Evolutionary conservation across 2,113 vertebrate genomes (phyloP).

Genomic region (Suricata suricatta): DNA sequence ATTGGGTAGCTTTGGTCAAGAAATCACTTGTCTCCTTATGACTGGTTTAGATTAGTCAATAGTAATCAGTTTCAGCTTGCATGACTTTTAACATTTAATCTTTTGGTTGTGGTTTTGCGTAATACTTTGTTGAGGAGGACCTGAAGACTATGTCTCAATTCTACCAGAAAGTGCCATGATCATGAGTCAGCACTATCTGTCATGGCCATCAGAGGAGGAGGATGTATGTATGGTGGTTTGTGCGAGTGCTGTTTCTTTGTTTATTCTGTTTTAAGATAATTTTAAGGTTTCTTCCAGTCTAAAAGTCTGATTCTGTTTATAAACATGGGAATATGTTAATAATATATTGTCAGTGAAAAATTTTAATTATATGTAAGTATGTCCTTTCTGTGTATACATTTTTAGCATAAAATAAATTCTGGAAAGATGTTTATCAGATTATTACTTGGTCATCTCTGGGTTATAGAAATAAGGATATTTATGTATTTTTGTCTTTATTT

Average conservation of each 20-base stretch:
- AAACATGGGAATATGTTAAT: not conserved
- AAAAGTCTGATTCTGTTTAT: not conserved
- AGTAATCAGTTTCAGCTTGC: not conserved
- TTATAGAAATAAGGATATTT: not conserved
- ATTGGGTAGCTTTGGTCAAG: not conserved
- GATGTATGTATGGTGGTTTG: not conserved
- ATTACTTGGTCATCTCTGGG: not conserved
- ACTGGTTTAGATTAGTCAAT: not conserved
- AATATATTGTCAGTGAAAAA: not conserved
- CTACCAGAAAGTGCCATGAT: not conserved
- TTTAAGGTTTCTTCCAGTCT: not conserved
- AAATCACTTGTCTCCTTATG: not conserved
- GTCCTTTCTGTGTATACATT: not conserved
- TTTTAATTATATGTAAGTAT: not conserved
- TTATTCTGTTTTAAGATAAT: not conserved
- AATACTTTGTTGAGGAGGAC: not conserved
- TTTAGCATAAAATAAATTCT: not conserved
- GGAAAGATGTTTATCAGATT: not conserved
- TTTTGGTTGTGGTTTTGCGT: not conserved
- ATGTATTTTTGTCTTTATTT: slow-evolving; percentile 44
- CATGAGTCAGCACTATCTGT: not conserved
- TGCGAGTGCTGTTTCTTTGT: not conserved
- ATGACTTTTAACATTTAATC: not conserved
- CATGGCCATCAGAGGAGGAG: not conserved
- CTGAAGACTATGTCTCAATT: not conserved